Conservation (phyloP, 1,140 invertebrate species). For the Drosophila sechellia region DNA sequence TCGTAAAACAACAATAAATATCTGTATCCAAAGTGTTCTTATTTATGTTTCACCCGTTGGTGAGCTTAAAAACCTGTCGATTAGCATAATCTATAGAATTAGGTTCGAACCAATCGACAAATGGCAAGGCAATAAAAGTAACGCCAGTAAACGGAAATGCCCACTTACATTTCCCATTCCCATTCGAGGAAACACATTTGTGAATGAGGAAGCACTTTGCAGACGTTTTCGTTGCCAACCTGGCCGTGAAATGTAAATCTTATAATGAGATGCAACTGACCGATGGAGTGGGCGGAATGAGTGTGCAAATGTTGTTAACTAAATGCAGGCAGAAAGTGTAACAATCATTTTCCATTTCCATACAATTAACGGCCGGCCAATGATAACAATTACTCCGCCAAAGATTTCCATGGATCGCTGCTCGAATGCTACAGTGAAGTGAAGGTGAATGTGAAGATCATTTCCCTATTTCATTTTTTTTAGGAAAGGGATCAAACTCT, state of each 20-base stretch:
- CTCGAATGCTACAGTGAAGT: conserved; percentile 10
- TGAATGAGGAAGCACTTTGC: conserved; percentile 30
- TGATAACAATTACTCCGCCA: conserved; percentile 29
- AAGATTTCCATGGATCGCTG: conserved; percentile 46
- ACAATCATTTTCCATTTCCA: conserved; percentile 64
- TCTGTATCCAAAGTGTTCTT: conserved; percentile 7
- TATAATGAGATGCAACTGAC: conserved; percentile 66
- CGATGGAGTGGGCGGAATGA: conserved; percentile 28
- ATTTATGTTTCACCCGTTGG: conserved; percentile 9
- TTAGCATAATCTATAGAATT: conserved; percentile 28
- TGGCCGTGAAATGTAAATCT: conserved; percentile 72
- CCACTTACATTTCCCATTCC: conserved; percentile 18
- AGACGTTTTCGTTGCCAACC: conserved; percentile 30
- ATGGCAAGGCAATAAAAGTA: not conserved
- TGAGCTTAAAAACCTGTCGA: not conserved
- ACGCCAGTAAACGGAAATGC: not conserved
- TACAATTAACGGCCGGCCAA: conserved; percentile 60
- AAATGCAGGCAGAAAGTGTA: conserved; percentile 68
- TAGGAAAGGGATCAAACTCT: not conserved
- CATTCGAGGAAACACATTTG: conserved; percentile 30
- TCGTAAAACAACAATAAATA: conserved; percentile 6
- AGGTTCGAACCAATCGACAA: not conserved
- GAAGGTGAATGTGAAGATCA: not conserved
- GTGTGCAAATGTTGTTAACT: conserved; percentile 51
- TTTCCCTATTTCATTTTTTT: no score